These are phyloP conservation scores for Solea solea DNA, from an alignment of 2,113 vertebrate species.

Conservation along the genomic window DNA sequence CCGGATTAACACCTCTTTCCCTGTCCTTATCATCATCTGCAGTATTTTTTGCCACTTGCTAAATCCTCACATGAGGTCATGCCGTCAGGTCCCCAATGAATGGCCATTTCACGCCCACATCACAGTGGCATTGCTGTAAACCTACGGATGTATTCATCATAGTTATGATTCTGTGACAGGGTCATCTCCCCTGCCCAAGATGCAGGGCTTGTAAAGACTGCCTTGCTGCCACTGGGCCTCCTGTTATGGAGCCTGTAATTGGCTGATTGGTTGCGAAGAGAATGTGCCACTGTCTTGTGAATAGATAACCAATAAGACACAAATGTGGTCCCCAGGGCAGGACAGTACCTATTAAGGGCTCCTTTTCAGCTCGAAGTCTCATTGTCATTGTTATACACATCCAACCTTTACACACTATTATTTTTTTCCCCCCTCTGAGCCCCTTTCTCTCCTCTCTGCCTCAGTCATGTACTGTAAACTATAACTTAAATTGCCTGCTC, in stretches of 20 bases:
- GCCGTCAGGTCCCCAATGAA: constrained; percentile 27
- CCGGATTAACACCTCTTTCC: constrained; percentile 56
- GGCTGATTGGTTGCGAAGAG: constrained; percentile 77
- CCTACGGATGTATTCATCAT: constrained; percentile 73
- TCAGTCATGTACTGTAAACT: constrained; percentile 40
- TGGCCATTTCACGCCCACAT: constrained; percentile 56
- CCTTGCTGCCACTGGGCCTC: constrained; percentile 61
- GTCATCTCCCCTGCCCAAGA: constrained; percentile 65
- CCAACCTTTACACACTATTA: constrained; percentile 55
- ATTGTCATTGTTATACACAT: constrained; percentile 74
- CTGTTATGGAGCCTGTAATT: constrained; percentile 80
- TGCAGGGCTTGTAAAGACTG: constrained; percentile 71
- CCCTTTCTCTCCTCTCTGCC: constrained; percentile 22
- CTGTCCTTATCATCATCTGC: constrained; percentile 42
- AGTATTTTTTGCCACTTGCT: constrained; percentile 59
- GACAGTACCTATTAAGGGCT: constrained; percentile 74
- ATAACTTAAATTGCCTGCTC: constrained; percentile 68
- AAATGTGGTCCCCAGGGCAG: constrained; percentile 65
- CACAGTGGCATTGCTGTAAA: constrained; percentile 62
- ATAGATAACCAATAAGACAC: constrained; percentile 79
- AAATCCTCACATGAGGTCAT: constrained; percentile 47
- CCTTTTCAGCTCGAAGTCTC: constrained; percentile 60
- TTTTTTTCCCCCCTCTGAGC: constrained; percentile 6
- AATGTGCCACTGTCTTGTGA: constrained; percentile 74
- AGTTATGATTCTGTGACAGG: constrained; percentile 79